Base-by-base conservation (phyloP, 1,140 invertebrate species). In the Drosophila setifemur region DNA sequence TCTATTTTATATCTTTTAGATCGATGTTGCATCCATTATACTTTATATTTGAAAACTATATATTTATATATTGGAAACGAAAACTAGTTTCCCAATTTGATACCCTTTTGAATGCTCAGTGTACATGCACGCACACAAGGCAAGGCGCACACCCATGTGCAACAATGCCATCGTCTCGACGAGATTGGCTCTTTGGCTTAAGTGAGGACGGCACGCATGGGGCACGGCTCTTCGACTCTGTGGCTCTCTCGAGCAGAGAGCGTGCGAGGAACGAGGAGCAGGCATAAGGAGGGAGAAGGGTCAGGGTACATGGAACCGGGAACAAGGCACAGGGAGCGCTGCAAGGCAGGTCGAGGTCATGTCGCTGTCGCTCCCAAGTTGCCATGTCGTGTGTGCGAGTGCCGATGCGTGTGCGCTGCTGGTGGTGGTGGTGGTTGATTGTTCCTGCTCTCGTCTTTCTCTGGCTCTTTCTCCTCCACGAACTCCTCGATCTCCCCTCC, bases 161-260 rank as follows among this genome's bases (percentile, higher is more conserved):
- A 79, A 85, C 79, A 83, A 79, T 78, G 69, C 43, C 63, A 43
- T 26, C 21, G 71, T 44, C 39, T 63, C 53, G 58, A 50, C 61
- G 21, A 71, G 73, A 71, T 71, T 71, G 66, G 49, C 61, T 73
- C 71, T 60, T 48, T 43, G 63, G 61, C 71, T 71, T 76, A 83
- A 73, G 72, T 63, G 77, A 82, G 77, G 73, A 86, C 63, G 75
- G 81, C 79, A 85, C 79, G 79, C 79, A 83, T 83, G 79, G 81
- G 74, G 74, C 79, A 79, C 79, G 74, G 37, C 44, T 78, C 54
- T 25, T 23, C 40, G 23, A 4, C 31, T 60, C 35, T n/a, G n/a
- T n/a, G 21, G 33, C 33, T 37, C 29, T 29, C 31, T 23, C 37
- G 31, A 35, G 47, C 25, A 48, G 43, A 71, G 54, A 67, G 66